A percentile compares a stretch with the other conserved stretches of the same genome.
Evolutionary conservation across 1,140 invertebrate genomes (phyloP).

Genomic region (Trichonephila clavata): DNA sequence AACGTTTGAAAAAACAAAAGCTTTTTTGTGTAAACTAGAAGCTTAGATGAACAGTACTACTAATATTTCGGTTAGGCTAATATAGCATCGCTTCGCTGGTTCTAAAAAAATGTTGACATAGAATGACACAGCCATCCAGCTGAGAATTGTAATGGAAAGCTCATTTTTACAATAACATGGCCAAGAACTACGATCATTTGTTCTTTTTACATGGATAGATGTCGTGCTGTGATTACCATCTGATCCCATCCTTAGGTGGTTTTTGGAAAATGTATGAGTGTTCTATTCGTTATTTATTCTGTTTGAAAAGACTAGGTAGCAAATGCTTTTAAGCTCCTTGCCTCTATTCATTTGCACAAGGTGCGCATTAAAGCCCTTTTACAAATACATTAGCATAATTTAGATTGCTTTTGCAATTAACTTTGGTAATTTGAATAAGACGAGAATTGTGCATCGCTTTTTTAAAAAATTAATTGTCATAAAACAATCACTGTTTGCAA

Average conservation of each 20-base stretch:
- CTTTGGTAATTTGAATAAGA: no score
- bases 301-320: no score
- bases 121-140: background rate
- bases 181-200: background rate
- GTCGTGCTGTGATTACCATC: background rate
- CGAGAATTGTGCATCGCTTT: background rate
- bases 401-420: no score
- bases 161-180: background rate
- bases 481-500: no score
- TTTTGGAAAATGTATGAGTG: no score
- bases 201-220: background rate
- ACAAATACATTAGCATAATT: no score
- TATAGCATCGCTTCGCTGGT: background rate
- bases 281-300: no score
- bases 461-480: no score
- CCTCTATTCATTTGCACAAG: no score
- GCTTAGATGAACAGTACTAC: background rate
- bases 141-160: background rate
- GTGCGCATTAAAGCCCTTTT: no score
- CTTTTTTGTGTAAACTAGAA: background rate
- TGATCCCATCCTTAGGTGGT: no score
- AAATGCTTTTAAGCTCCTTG: no score
- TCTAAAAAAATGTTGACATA: background rate
- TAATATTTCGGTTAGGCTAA: conserved; percentile 25
- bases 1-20: background rate